Conservation (phyloP, 2,797 vertebrate species). For the Brachyalestes nurse region DNA sequence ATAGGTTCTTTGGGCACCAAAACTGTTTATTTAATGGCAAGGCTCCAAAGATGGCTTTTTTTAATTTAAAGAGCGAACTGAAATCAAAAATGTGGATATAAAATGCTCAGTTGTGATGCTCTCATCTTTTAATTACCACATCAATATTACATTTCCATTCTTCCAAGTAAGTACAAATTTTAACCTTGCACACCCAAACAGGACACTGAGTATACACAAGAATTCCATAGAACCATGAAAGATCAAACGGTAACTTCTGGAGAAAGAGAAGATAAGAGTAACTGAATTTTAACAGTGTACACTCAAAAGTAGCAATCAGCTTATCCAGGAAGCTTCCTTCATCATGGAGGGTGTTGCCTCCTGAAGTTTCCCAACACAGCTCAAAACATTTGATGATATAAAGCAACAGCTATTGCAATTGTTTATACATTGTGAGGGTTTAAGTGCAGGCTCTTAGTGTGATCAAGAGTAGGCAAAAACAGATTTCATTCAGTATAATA, state of each 20-base stretch:
- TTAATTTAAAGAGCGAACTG: background rate
- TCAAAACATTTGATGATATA: background rate
- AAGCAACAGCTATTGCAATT: background rate
- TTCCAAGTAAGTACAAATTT: background rate
- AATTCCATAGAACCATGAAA: background rate
- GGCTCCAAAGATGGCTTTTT: background rate
- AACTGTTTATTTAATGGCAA: background rate
- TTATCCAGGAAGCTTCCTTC: background rate
- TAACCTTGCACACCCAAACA: background rate
- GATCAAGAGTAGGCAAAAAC: background rate
- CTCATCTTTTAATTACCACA: too few species aligned
- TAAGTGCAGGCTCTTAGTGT: background rate
- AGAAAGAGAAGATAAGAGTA: background rate
- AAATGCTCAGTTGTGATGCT: background rate
- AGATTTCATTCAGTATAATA: background rate
- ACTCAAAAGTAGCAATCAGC: conserved; percentile 3
- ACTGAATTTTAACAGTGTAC: conserved; percentile 11
- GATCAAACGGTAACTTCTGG: background rate
- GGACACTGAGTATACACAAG: background rate
- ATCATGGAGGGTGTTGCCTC: conserved; percentile 1
- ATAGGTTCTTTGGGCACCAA: background rate
- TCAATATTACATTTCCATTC: too few species aligned
- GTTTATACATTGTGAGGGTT: background rate
- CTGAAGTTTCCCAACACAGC: background rate
- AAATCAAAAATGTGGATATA: background rate